Evolutionary conservation across 2,113 vertebrate species (phyloP).

Genomic region (Scytalopus superciliaris): DNA sequence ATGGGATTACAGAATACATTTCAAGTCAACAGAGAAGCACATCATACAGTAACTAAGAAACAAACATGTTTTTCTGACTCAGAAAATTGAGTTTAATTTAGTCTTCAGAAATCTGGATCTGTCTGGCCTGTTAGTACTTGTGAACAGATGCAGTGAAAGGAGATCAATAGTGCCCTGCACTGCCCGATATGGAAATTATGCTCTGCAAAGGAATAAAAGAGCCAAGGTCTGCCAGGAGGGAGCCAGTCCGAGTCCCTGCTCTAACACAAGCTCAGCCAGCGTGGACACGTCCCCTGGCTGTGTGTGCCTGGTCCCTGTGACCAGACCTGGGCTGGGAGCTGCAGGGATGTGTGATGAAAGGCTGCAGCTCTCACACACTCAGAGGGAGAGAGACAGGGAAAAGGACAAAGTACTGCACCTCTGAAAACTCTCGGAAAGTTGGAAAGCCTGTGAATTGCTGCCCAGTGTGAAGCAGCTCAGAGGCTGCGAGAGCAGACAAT

Average conservation of each 20-base stretch:
- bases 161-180: background rate
- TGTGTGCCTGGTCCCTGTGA: background rate
- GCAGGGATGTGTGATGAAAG: background rate
- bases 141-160: background rate
- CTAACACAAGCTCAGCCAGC: background rate
- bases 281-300: background rate
- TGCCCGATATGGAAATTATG: background rate
- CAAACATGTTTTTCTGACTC: conserved; percentile 62
- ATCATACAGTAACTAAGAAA: conserved; percentile 65
- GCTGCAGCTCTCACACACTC: background rate
- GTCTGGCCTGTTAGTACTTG: background rate
- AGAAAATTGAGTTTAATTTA: conserved; percentile 57
- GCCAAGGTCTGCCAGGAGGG: background rate
- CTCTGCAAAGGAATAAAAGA: background rate
- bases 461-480: background rate
- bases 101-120: conserved; percentile 26
- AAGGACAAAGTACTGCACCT: background rate
- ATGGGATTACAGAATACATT: conserved; percentile 65
- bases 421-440: background rate
- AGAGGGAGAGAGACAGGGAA: accelerated
- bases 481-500: background rate
- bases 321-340: background rate
- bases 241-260: background rate
- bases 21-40: conserved; percentile 55
- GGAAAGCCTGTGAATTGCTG: conserved; percentile 9